Conservation (phyloP, 1,140 invertebrate species). For the Heterodera carotae region DNA sequence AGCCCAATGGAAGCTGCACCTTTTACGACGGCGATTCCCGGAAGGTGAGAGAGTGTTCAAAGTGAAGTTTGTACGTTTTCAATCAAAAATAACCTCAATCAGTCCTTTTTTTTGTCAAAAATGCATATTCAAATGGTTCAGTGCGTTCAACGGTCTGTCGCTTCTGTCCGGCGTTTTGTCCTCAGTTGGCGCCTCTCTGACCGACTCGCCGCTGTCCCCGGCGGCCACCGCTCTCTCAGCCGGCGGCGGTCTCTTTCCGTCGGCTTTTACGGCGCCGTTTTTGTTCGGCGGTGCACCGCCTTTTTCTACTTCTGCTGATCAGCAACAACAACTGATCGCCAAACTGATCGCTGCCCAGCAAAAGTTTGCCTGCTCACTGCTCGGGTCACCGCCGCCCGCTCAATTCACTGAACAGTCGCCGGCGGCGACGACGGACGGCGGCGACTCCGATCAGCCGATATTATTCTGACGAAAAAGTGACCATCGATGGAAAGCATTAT, state of each 20-base stretch:
- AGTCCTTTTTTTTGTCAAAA: background rate
- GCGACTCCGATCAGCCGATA: conserved; percentile 4
- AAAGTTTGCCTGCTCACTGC: conserved; percentile 20
- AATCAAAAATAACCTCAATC: too few species aligned
- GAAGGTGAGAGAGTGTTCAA: too few species aligned
- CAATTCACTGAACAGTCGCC: background rate
- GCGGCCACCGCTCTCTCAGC: background rate
- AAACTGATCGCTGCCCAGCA: conserved; percentile 21
- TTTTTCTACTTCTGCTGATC: background rate
- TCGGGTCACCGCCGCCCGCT: conserved; percentile 4
- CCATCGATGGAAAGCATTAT: background rate
- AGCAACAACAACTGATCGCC: conserved; percentile 19
- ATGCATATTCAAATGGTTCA: background rate
- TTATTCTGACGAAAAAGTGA: background rate
- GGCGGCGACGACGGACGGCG: background rate
- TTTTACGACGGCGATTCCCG: background rate
- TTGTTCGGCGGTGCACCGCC: background rate
- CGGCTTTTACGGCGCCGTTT: background rate
- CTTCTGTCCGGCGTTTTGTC: background rate
- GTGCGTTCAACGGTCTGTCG: background rate
- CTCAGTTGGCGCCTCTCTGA: background rate
- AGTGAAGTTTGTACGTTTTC: too few species aligned
- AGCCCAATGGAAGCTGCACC: background rate
- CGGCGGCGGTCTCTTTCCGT: conserved; percentile 10
- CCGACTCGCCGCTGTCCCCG: conserved; percentile 6